These are phyloP conservation scores for Troides helena DNA, from an alignment of 2,888 invertebrate species.

Conservation along the genomic window DNA sequence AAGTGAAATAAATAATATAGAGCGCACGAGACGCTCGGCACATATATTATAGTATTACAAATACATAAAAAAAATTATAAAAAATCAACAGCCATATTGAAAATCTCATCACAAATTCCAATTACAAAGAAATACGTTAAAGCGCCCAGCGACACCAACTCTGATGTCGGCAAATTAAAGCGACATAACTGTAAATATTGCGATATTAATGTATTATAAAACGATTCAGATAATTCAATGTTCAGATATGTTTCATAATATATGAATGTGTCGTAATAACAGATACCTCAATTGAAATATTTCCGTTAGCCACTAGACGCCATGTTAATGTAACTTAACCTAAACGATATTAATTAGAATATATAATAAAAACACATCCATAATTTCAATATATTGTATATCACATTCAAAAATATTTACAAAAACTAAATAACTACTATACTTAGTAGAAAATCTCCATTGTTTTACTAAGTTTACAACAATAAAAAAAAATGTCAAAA, in stretches of 20 bases:
- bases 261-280: no score
- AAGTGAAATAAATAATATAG: slow-evolving; percentile 21
- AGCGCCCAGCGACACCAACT: neutral
- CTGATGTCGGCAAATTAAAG: neutral
- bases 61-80: slow-evolving; percentile 35
- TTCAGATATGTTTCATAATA: no score
- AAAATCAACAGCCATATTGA: slow-evolving; percentile 51
- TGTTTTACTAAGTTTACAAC: neutral
- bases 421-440: slow-evolving; percentile 30
- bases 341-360: neutral
- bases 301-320: slow-evolving; percentile 2
- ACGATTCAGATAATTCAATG: no score
- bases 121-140: slow-evolving; percentile 19
- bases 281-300: neutral
- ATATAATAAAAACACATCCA: slow-evolving; percentile 8
- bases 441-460: slow-evolving; percentile 18
- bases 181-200: no score
- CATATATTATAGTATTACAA: neutral
- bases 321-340: neutral
- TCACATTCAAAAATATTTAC: slow-evolving; percentile 30
- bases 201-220: no score
- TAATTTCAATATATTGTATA: slow-evolving; percentile 18
- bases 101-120: slow-evolving; percentile 48
- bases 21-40: neutral
- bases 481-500: slow-evolving; percentile 11